These are phyloP conservation scores for Pseudopodoces humilis DNA, from an alignment of 2,113 vertebrate genomes.

Conservation along the genomic window DNA sequence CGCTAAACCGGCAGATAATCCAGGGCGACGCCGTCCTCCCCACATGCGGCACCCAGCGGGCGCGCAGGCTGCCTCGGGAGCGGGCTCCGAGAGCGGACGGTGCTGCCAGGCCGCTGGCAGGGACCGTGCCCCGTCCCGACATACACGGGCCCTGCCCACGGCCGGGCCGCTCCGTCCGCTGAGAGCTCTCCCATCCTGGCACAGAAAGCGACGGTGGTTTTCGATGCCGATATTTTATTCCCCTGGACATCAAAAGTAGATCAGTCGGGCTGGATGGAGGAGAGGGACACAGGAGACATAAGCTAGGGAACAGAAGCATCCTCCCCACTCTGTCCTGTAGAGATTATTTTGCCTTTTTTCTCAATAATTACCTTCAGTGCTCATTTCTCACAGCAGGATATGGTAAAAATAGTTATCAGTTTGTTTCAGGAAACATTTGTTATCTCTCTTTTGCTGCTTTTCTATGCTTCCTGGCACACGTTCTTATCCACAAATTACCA, in stretches of 20 bases:
- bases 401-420: background rate
- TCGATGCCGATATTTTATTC: background rate
- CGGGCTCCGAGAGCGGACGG: background rate
- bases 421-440: background rate
- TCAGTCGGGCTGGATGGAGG: background rate
- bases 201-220: background rate
- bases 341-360: background rate
- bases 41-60: background rate
- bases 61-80: background rate
- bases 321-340: background rate
- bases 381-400: background rate
- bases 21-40: background rate
- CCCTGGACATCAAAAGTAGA: background rate
- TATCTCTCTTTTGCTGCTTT: background rate
- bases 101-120: background rate
- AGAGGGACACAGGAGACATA: background rate
- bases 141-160: rapidly evolving
- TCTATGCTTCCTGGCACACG: background rate
- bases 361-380: background rate
- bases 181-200: background rate
- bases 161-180: background rate
- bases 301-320: background rate
- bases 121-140: background rate
- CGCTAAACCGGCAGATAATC: background rate
- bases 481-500: background rate